Base-by-base conservation (phyloP, 23 tunicate genomes). In the Trididemnum nubilum region DNA sequence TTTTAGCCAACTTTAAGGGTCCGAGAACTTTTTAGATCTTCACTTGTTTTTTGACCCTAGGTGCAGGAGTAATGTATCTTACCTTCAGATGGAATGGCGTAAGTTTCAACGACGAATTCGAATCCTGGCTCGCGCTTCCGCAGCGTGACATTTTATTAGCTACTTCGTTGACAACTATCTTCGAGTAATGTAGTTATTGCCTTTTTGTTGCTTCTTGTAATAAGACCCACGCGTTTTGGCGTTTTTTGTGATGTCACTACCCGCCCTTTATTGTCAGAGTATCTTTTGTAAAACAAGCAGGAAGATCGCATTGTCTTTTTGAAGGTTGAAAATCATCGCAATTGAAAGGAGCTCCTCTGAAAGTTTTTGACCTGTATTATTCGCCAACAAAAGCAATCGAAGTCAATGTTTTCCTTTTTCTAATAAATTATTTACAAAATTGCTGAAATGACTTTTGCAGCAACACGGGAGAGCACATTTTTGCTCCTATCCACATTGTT, bases 121-220 rank as follows among this genome's bases (percentile, higher is more conserved):
- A 70, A 33, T n/a, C 44, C 9, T 29, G 38, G 9, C 76, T n/a
- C 2, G n/a, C 76, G 76, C 76, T 70, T 70, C 76, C 76, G 3
- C 44, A 12, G n/a, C 38, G 38, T 29, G 76, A 70, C 76, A 70
- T 70, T 15, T 22, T 61, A n/a, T n/a, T n/a, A n/a, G 54, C 67
- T 15, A 25, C 67, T 61, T 61, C 29, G 4, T 26, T 12, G 67
- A n/a, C 67, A 44, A 44, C 15, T 15, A 15, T 44, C 54, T 44
- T 9, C 12, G 9, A 15, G 15, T 44, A 44, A 7, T 9, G 15
- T 15, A 15, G 15, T 44, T 9, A 7, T 15, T 44, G 15, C 54
- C 54, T 7, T 44, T 44, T 44, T 44, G 15, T 44, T 44, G 54
- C 9, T 15, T 44, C 15, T 44, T 15, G 9, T 9, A 44, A 44